Evolutionary conservation across 2,797 vertebrate species (phyloP), one percentile per base, ranked within the genome.

Genomic region (Schizopygopsis pylzovi): DNA sequence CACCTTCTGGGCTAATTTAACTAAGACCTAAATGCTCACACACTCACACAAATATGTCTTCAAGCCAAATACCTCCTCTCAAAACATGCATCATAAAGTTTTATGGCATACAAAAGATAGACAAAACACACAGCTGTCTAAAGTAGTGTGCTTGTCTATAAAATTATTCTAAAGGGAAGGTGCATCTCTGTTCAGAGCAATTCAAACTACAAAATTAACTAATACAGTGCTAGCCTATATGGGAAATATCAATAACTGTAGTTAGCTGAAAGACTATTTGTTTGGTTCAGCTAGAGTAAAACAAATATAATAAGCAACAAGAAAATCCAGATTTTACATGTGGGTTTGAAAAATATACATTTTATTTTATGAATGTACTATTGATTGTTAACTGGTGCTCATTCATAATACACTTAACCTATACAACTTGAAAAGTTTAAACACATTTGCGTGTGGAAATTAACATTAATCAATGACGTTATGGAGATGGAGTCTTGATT

Each of bases 71-170:
- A 93, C 91, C 93, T 92, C 92, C 92, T 92, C 94, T 95, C 92
- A 94, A 94, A 92, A 92, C 90, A 91, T 87, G 82, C 93, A 90
- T 86, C 88, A 93, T 93, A 93, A 92, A 94, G 92, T 93, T 92
- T 87, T 92, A 93, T 92, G 93, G 93, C 90, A 92, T 92, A 90
- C 91, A 91, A 85, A 88, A 91, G 84, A 90, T 88, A 89, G 91
- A 39, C 37, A 75, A 92, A 91, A 90, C 91, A 91, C 88, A 91
- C 77, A 79, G 88, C 75, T 67, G 83, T 79, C 85, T 82, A 83
- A 90, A 85, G 85, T 89, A 86, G 89, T 47, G 88, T 65, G 87
- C 87, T 83, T 90, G 89, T 83, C 72, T 56, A 18, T 61, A 85
- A 47, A 71, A 79, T 85, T 49, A 92, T 91, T 79, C 28, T 79